Evolutionary conservation across 2,113 vertebrate species (phyloP).

Genomic region (Menura novaehollandiae): DNA sequence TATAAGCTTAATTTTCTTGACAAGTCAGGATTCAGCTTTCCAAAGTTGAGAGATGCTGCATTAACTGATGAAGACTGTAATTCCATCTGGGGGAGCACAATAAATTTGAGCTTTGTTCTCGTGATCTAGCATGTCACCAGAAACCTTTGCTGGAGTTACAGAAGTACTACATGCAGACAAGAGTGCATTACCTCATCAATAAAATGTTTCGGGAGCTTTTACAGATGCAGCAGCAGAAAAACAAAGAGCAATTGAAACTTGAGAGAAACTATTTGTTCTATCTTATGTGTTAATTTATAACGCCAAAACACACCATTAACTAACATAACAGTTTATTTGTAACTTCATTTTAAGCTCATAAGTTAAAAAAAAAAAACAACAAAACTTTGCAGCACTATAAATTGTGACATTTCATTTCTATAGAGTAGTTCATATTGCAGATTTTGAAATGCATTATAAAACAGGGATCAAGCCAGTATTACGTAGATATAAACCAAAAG

Average conservation of each 20-base stretch:
- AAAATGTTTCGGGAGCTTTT: constrained; percentile 4
- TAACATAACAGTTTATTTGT: background rate
- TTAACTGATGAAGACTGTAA: constrained; percentile 51
- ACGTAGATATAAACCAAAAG: background rate
- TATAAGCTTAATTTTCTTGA: background rate
- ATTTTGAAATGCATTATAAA: background rate
- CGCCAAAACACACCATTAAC: background rate
- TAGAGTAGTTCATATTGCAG: background rate
- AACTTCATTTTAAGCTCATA: background rate
- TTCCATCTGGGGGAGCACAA: background rate
- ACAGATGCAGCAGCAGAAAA: background rate
- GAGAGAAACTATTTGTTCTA: background rate
- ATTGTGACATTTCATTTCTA: background rate
- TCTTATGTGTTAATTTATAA: background rate
- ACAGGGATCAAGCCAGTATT: background rate
- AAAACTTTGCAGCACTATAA: background rate
- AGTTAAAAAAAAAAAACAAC: background rate
- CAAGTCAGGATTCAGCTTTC: constrained; percentile 9
- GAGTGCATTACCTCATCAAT: background rate
- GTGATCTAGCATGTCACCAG: background rate
- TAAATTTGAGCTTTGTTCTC: constrained; percentile 9
- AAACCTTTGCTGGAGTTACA: constrained; percentile 5
- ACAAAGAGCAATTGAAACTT: background rate
- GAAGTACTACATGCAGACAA: background rate
- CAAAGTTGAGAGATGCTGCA: background rate